These are phyloP conservation scores for Holothuria scabra DNA, from an alignment of 53 echinoderm and acorn worm genomes.

Conservation along the genomic window DNA sequence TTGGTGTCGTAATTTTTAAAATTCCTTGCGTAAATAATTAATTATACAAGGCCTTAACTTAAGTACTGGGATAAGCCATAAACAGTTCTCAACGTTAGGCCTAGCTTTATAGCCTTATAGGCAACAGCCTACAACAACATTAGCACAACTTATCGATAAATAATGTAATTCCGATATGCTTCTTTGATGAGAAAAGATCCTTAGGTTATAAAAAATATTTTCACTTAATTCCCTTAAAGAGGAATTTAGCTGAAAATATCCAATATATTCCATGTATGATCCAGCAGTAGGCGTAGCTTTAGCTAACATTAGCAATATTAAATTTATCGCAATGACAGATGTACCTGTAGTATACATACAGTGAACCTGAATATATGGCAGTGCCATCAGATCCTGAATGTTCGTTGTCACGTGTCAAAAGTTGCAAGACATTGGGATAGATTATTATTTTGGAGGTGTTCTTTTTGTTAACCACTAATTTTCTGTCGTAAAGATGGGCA, in stretches of 20 bases:
- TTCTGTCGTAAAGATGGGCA: too few relatives aligned
- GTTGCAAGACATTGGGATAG: too few relatives aligned
- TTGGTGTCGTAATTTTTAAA: too few relatives aligned
- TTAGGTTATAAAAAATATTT: constrained; percentile 16
- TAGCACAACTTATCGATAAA: constrained; percentile 23
- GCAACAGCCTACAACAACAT: constrained; percentile 7
- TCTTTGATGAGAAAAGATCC: constrained; percentile 15
- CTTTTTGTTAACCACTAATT: too few relatives aligned
- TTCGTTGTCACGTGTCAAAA: too few relatives aligned
- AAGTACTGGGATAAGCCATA: background rate
- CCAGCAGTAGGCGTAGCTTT: constrained; percentile 9
- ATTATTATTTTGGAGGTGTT: too few relatives aligned
- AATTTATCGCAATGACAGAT: background rate
- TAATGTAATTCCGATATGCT: background rate
- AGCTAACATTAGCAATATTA: background rate
- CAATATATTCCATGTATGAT: constrained; percentile 19
- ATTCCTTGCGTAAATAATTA: background rate
- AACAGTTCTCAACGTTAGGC: constrained; percentile 21
- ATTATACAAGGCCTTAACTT: too few relatives aligned
- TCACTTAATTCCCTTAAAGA: constrained; percentile 24
- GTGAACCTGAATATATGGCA: too few relatives aligned
- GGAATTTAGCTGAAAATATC: constrained; percentile 20
- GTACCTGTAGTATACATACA: too few relatives aligned
- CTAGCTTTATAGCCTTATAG: background rate
- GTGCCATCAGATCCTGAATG: too few relatives aligned